Evolutionary conservation across 2,888 invertebrate genomes (phyloP).

Genomic region (Dexiosoma caninum): DNA sequence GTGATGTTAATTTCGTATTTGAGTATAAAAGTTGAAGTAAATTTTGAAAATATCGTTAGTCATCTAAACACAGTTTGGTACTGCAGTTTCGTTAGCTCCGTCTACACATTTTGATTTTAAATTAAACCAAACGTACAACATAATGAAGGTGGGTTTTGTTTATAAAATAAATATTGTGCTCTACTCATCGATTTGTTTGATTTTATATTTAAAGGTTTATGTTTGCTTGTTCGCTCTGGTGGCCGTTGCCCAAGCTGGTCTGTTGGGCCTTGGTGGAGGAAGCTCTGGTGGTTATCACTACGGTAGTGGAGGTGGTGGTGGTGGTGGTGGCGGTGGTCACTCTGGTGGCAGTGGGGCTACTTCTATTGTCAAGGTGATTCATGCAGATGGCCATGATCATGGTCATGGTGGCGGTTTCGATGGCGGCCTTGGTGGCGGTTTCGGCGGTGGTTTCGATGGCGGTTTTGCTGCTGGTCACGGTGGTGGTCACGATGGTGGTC

Average conservation of each 20-base stretch:
- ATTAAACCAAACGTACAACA: constrained; percentile 48
- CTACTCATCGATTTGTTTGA: not conserved
- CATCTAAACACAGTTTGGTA: constrained; percentile 43
- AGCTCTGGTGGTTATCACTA: constrained; percentile 30
- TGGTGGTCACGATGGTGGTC: constrained; percentile 33
- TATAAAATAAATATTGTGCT: not conserved
- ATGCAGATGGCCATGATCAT: constrained; percentile 29
- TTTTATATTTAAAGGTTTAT: constrained; percentile 42
- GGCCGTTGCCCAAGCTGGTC: constrained; percentile 52
- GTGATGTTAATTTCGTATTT: constrained; percentile 7
- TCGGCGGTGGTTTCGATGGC: constrained; percentile 26
- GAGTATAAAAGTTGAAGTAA: constrained; percentile 52
- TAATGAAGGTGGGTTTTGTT: constrained; percentile 56
- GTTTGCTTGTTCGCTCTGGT: constrained; percentile 52
- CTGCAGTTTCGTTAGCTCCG: constrained; percentile 43
- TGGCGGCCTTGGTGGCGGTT: constrained; percentile 36
- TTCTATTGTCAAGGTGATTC: constrained; percentile 47
- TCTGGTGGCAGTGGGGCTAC: constrained; percentile 11
- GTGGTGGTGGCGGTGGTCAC: constrained; percentile 15
- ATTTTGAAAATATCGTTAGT: constrained; percentile 40
- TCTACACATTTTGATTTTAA: constrained; percentile 47
- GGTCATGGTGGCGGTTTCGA: not conserved
- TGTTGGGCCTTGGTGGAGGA: constrained; percentile 34
- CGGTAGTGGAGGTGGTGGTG: constrained; percentile 13
- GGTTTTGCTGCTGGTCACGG: constrained; percentile 34